phyloP scores from a whole-genome alignment of 2,888 invertebrate genomes.

The Ophioninae sp. region DNA sequence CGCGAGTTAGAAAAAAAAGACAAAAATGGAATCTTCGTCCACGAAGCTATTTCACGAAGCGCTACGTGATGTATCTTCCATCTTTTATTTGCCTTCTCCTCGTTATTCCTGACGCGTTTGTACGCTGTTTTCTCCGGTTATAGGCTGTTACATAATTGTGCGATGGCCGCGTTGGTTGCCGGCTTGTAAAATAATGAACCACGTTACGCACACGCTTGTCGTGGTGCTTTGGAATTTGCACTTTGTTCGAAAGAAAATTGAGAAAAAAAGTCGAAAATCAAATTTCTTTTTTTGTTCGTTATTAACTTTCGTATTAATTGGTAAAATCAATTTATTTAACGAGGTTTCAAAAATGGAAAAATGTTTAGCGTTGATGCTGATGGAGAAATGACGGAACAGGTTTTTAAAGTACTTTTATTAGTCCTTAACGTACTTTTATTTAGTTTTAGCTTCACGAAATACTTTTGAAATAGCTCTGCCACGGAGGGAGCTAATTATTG shows the following conservation, averaged over 20 bases:
- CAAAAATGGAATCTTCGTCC: background rate
- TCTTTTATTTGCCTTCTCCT: slow-evolving; percentile 7
- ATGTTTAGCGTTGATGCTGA: background rate
- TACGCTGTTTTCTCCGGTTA: background rate
- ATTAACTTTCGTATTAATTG: background rate
- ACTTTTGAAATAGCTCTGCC: background rate
- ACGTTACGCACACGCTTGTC: background rate
- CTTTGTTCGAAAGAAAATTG: background rate
- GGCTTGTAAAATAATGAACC: slow-evolving; percentile 6
- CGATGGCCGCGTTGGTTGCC: background rate
- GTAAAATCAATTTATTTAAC: background rate
- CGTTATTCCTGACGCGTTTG: background rate
- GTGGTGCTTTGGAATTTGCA: background rate
- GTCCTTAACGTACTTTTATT: background rate
- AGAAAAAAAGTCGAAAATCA: background rate
- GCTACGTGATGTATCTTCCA: slow-evolving; percentile 33
- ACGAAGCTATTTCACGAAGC: slow-evolving; percentile 1
- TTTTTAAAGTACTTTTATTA: background rate
- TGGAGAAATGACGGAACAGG: background rate
- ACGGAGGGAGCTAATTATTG: background rate
- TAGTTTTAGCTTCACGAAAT: background rate
- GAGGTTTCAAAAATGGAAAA: background rate
- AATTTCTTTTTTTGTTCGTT: background rate
- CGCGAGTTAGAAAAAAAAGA: background rate
- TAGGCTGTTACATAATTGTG: background rate